A percentile compares a stretch with the other conserved stretches of the same genome.
phyloP scores from a whole-genome alignment of 2,888 invertebrate species.

The Loripinus fragilis region DNA sequence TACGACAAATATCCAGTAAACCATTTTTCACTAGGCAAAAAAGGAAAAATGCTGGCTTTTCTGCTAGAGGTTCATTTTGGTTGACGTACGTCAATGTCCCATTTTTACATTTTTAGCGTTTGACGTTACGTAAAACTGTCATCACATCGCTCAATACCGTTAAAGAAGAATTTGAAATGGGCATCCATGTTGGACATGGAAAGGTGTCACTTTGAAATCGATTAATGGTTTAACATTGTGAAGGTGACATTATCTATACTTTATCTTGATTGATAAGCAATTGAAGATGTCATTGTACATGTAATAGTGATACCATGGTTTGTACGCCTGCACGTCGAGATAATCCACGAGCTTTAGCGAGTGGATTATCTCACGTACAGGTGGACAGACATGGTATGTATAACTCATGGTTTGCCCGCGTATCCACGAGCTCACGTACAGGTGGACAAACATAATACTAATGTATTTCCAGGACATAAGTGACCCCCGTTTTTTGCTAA shows the following conservation, averaged over 20 bases:
- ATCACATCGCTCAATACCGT: conserved; percentile 12
- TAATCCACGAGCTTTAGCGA: too few relatives aligned
- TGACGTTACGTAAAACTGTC: conserved; percentile 17
- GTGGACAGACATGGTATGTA: too few relatives aligned
- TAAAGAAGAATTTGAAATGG: conserved; percentile 13
- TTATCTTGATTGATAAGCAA: conserved; percentile 12
- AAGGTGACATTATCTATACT: conserved; percentile 1
- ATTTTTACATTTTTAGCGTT: neutral
- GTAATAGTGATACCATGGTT: too few relatives aligned
- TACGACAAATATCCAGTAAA: neutral
- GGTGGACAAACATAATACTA: too few relatives aligned
- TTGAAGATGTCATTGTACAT: neutral
- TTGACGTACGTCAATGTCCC: conserved; percentile 6
- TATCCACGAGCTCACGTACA: too few relatives aligned
- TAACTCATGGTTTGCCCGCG: too few relatives aligned
- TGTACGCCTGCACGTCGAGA: too few relatives aligned
- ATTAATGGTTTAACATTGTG: conserved; percentile 18
- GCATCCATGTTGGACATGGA: conserved; percentile 2
- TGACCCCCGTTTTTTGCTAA: too few relatives aligned
- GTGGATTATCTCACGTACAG: too few relatives aligned
- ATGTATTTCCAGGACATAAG: too few relatives aligned
- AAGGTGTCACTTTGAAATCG: conserved; percentile 16
- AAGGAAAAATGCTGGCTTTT: neutral
- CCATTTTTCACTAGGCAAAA: too few relatives aligned
- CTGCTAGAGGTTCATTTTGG: neutral